phyloP scores from a whole-genome alignment of 1,140 invertebrate species.

The Drosophila melanogaster region DNA sequence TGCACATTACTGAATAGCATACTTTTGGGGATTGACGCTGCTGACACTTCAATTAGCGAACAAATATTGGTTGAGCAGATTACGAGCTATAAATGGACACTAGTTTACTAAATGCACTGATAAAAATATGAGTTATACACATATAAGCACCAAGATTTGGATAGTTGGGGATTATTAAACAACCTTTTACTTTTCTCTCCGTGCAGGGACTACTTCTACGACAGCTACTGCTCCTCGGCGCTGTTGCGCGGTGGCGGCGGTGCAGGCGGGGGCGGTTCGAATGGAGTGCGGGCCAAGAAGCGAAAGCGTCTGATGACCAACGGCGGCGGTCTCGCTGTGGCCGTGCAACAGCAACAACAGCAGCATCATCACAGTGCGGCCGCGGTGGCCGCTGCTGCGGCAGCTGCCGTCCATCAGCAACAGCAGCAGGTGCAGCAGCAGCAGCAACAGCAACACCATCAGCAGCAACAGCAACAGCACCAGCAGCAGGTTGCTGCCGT shows the following conservation, averaged over 20 bases:
- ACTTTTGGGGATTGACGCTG: not conserved
- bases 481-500: conserved; percentile 82
- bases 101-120: conserved; percentile 14
- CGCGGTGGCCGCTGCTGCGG: conserved; percentile 61
- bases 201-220: conserved; percentile 82
- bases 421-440: conserved; percentile 60
- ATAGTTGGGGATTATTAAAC: not conserved
- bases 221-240: conserved; percentile 88
- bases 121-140: not conserved
- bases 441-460: conserved; percentile 69
- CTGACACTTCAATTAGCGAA: conserved; percentile 62
- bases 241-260: conserved; percentile 84
- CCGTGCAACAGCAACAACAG: conserved; percentile 68
- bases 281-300: conserved; percentile 86
- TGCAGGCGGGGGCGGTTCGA: conserved; percentile 51
- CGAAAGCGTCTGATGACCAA: conserved; percentile 87
- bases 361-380: conserved; percentile 68
- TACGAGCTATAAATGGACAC: conserved; percentile 35
- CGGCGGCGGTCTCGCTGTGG: conserved; percentile 64
- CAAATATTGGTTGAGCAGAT: conserved; percentile 32
- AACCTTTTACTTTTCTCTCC: not conserved
- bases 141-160: not conserved
- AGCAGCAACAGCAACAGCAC: conserved; percentile 77
- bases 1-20: not conserved
- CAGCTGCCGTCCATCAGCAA: conserved; percentile 70